These are phyloP conservation scores for Oreochromis niloticus DNA, from an alignment of 2,113 vertebrate genomes.

Conservation along the genomic window DNA sequence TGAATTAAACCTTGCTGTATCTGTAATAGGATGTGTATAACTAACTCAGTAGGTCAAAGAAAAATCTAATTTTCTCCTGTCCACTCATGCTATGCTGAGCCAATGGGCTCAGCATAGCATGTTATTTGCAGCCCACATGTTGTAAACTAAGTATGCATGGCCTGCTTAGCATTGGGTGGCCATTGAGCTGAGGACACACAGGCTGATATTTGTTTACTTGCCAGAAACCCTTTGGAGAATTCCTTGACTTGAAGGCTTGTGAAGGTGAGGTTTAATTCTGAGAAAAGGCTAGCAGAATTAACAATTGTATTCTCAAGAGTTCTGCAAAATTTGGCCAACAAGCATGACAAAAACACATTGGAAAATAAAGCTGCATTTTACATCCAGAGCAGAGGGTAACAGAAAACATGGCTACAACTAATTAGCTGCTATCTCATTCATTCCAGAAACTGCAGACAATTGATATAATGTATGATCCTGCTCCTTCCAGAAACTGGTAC, in stretches of 20 bases:
- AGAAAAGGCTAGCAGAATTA: slow-evolving; percentile 22
- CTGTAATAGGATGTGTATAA: neutral
- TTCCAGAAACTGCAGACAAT: neutral
- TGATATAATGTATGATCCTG: neutral
- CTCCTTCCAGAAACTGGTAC: neutral
- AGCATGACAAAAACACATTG: neutral
- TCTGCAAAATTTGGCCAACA: neutral
- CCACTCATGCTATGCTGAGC: neutral
- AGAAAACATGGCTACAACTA: slow-evolving; percentile 8
- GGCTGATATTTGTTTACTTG: slow-evolving; percentile 10
- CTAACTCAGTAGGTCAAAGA: neutral
- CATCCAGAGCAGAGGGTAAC: slow-evolving; percentile 11
- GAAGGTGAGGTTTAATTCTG: slow-evolving; percentile 42
- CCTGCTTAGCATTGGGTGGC: slow-evolving; percentile 9
- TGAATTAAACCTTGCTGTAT: neutral
- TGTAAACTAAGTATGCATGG: neutral
- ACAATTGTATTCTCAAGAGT: neutral
- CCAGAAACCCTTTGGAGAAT: neutral
- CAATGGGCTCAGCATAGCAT: neutral
- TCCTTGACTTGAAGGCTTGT: neutral
- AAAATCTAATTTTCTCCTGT: neutral
- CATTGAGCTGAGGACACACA: slow-evolving; percentile 1
- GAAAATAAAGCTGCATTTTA: slow-evolving; percentile 9
- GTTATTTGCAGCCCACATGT: slow-evolving; percentile 15
- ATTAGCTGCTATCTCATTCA: slow-evolving; percentile 20